phyloP scores from a whole-genome alignment of 1,140 invertebrate species.

The Oryctes rhinoceros region DNA sequence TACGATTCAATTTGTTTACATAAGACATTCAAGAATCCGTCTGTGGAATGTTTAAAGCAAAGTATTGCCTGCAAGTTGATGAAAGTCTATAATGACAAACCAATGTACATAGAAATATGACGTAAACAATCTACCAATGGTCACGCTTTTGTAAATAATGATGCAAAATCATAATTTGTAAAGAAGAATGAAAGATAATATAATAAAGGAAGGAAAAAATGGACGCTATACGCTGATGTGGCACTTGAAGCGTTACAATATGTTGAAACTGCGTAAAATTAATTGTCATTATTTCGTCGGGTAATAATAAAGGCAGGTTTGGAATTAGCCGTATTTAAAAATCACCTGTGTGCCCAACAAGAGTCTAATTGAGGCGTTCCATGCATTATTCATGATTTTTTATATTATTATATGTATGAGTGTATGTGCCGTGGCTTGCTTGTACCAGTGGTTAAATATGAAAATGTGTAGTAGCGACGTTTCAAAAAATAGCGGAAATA shows the following conservation, averaged over 20 bases:
- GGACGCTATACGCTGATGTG: not conserved
- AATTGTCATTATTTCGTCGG: conserved; percentile 29
- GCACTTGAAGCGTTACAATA: conserved; percentile 16
- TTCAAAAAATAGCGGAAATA: conserved; percentile 42
- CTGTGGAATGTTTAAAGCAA: not conserved
- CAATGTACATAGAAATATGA: not conserved
- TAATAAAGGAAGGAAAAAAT: not conserved
- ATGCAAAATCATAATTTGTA: conserved; percentile 31
- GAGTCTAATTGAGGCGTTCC: conserved; percentile 5
- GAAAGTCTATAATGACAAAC: conserved; percentile 27
- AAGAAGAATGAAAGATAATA: not conserved
- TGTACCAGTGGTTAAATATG: conserved; percentile 20
- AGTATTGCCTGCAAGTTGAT: not conserved
- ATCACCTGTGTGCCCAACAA: conserved; percentile 26
- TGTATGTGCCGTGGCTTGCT: not conserved
- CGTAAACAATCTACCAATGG: conserved; percentile 2
- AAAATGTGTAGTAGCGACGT: conserved; percentile 34
- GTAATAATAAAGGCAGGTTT: conserved; percentile 7
- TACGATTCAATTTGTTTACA: too few species aligned
- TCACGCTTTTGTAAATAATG: conserved; percentile 24
- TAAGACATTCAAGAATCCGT: not conserved
- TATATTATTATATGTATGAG: not conserved
- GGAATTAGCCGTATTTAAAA: conserved; percentile 22
- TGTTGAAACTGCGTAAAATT: conserved; percentile 34
- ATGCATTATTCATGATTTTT: conserved; percentile 25